phyloP scores from a whole-genome alignment of 92 coral and sea anemone genomes.

The Parazoanthus atlanticus region DNA sequence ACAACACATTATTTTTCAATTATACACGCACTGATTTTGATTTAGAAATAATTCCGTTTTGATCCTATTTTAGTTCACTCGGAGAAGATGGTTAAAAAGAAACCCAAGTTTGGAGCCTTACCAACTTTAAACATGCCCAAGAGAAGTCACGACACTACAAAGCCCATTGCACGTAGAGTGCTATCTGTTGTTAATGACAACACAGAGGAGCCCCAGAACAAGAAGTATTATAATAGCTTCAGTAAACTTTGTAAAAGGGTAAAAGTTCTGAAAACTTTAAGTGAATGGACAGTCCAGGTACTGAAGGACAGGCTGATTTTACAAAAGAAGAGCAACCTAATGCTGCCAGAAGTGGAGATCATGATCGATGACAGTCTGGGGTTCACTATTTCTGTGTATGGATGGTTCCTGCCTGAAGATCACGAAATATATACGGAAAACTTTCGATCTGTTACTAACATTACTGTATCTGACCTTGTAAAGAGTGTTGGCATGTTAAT shows the following conservation, averaged over 20 bases:
- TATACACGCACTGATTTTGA: background rate
- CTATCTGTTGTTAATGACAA: background rate
- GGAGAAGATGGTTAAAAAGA: slow-evolving; percentile 60
- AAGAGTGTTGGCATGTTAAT: slow-evolving; percentile 7
- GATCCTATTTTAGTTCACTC: slow-evolving; percentile 44
- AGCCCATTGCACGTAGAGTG: too few relatives aligned
- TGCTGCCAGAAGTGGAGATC: slow-evolving; percentile 56
- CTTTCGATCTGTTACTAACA: slow-evolving; percentile 50
- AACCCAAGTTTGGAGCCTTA: slow-evolving; percentile 56
- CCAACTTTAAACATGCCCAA: slow-evolving; percentile 50
- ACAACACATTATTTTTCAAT: background rate
- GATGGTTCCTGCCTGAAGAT: slow-evolving; percentile 66
- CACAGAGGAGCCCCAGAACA: background rate
- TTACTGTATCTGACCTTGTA: slow-evolving; percentile 56
- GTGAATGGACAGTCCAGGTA: slow-evolving; percentile 47
- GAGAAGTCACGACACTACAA: slow-evolving; percentile 37
- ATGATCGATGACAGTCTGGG: slow-evolving; percentile 67
- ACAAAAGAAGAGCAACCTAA: background rate
- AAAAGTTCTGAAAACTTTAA: slow-evolving; percentile 5
- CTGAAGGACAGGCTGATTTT: slow-evolving; percentile 53
- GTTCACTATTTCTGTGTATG: slow-evolving; percentile 57
- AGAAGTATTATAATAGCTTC: slow-evolving; percentile 15
- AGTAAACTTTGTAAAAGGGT: background rate
- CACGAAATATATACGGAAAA: slow-evolving; percentile 52
- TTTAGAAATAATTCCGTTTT: background rate